Conservation (phyloP, 2,797 vertebrate genomes). For the Galagoides demidoff region DNA sequence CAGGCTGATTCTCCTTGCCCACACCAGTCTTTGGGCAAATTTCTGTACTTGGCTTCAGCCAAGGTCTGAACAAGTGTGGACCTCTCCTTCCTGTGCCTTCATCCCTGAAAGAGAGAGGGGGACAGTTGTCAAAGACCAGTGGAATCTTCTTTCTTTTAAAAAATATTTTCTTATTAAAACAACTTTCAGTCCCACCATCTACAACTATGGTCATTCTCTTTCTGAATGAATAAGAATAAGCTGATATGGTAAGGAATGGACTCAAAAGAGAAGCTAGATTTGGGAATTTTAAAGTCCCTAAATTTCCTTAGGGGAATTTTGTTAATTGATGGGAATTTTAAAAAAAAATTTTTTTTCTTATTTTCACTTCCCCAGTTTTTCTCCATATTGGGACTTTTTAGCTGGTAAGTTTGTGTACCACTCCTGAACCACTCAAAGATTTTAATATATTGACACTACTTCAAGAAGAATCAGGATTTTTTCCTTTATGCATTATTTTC, state of each 20-base stretch:
- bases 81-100: slow-evolving; percentile 20
- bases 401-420: slow-evolving; percentile 8
- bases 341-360: slow-evolving; percentile 40
- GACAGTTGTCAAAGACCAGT: not conserved
- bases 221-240: not conserved
- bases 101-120: not conserved
- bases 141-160: slow-evolving; percentile 41
- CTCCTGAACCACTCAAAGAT: slow-evolving; percentile 15
- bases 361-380: slow-evolving; percentile 78
- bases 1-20: not conserved
- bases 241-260: slow-evolving; percentile 23
- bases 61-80: not conserved
- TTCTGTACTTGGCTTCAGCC: slow-evolving; percentile 26
- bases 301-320: slow-evolving; percentile 80
- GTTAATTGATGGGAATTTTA: slow-evolving; percentile 23
- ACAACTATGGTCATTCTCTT: slow-evolving; percentile 28
- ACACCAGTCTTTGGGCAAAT: not conserved
- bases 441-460: slow-evolving; percentile 52
- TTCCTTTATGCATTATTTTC: not conserved
- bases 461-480: slow-evolving; percentile 41
- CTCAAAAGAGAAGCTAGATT: slow-evolving; percentile 49
- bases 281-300: slow-evolving; percentile 77
- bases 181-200: not conserved
- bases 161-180: slow-evolving; percentile 25
- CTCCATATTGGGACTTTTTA: slow-evolving; percentile 65